These are phyloP conservation scores for Notamacropus eugenii DNA, from an alignment of 2,797 vertebrate genomes.

Conservation along the genomic window DNA sequence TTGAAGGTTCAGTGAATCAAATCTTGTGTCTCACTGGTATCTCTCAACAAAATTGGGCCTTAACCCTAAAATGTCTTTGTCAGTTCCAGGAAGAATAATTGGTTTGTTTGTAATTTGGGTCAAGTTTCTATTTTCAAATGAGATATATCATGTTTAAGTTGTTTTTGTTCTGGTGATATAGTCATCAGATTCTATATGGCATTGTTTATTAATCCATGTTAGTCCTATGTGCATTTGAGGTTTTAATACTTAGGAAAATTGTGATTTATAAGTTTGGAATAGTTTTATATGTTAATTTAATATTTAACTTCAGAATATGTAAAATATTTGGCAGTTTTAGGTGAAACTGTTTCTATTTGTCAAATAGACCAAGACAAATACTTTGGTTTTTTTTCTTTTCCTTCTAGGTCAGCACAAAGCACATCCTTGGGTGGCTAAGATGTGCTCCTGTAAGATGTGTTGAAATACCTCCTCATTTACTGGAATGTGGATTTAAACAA, in stretches of 20 bases:
- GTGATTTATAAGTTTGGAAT: background rate
- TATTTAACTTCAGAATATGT: constrained; percentile 28
- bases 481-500: constrained; percentile 45
- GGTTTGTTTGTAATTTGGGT: constrained; percentile 46
- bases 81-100: constrained; percentile 39
- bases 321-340: background rate
- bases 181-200: constrained; percentile 24
- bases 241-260: background rate
- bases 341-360: background rate
- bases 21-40: constrained; percentile 23
- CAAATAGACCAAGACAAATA: constrained; percentile 25
- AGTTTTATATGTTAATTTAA: constrained; percentile 24
- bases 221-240: background rate
- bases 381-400: constrained; percentile 57
- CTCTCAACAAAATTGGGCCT: constrained; percentile 11
- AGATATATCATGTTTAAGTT: constrained; percentile 40
- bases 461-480: constrained; percentile 43
- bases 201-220: background rate
- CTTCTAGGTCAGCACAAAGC: constrained; percentile 83
- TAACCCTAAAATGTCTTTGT: background rate
- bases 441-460: constrained; percentile 88
- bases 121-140: constrained; percentile 33
- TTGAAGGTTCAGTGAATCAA: constrained; percentile 33
- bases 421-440: constrained; percentile 85
- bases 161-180: constrained; percentile 7